Base-by-base conservation (phyloP, 2,888 invertebrate species). In the Hemistola chrysoprasaria region DNA sequence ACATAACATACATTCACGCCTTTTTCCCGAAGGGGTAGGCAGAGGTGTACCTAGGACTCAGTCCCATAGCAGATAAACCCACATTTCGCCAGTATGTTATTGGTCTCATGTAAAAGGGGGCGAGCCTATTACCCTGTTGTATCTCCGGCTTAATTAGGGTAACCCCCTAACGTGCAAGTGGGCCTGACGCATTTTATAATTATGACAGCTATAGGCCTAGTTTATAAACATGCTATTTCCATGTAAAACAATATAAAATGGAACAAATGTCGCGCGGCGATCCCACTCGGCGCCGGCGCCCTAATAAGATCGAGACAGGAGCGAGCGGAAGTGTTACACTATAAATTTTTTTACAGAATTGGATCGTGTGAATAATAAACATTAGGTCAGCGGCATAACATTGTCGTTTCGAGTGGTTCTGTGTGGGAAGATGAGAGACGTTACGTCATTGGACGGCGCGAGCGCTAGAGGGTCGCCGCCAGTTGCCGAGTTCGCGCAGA, bases 281-380 rank as follows among this genome's bases (percentile, higher is more conserved):
- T 24, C 25, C 34, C 28, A 34, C 36, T 60, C 58, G 54, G 62
- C 45, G 46, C 53, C 56, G 59, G 50, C 58, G 65, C 54, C 64
- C 60, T 61, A 68, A 62, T 68, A 65, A 63, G 62, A 62, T 60
- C 58, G 63, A 70, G 65, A 64, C 62, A 70, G 65, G 64, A 60
- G 49, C 59, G 49, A 57, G 54, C 68, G 70, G 69, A 74, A 71
- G 63, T 65, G 66, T 51, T 59, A 57, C 56, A 56, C 53, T 65
- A 53, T 60, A 62, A 62, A 62, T 64, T 64, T 72, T 70, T 73
- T 68, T 71, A 71, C 72, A 72, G 71, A 74, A 74, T 74, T 74
- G 70, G 75, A 77, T 78, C 76, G 76, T 76, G 74, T 75, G 73
- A 77, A 78, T 71, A 75, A 76, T 70, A 76, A 76, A 78, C 68